These are phyloP conservation scores for Phaethon lepturus DNA, from an alignment of 2,113 vertebrate species.

Conservation along the genomic window DNA sequence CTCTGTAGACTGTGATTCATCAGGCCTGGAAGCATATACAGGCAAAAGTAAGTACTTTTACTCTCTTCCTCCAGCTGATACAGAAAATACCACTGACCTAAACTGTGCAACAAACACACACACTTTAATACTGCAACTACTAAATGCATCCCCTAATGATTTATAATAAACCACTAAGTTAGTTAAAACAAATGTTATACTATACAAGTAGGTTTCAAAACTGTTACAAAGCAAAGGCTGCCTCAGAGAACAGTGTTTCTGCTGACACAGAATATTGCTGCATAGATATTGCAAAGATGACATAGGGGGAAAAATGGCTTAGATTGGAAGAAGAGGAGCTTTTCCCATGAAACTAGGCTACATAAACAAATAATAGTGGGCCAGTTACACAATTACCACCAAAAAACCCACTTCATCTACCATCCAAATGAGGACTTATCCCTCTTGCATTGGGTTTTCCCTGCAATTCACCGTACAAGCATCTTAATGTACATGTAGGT, in stretches of 20 bases:
- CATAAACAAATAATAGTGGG: background rate
- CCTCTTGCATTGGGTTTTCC: background rate
- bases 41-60: background rate
- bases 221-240: background rate
- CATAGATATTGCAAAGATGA: background rate
- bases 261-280: background rate
- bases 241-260: background rate
- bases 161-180: background rate
- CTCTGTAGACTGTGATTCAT: background rate
- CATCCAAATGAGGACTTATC: background rate
- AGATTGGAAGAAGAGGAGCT: background rate
- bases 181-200: background rate
- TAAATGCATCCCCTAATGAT: background rate
- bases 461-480: background rate
- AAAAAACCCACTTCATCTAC: background rate
- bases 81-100: background rate
- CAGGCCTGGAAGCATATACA: background rate
- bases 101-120: background rate
- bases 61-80: background rate
- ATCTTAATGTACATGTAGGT: background rate
- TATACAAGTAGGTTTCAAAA: background rate
- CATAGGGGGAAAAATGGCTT: background rate
- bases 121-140: background rate
- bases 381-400: accelerated
- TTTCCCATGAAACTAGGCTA: background rate